Conservation (phyloP, 1,140 invertebrate genomes). For the Brachionus manjavacas region DNA sequence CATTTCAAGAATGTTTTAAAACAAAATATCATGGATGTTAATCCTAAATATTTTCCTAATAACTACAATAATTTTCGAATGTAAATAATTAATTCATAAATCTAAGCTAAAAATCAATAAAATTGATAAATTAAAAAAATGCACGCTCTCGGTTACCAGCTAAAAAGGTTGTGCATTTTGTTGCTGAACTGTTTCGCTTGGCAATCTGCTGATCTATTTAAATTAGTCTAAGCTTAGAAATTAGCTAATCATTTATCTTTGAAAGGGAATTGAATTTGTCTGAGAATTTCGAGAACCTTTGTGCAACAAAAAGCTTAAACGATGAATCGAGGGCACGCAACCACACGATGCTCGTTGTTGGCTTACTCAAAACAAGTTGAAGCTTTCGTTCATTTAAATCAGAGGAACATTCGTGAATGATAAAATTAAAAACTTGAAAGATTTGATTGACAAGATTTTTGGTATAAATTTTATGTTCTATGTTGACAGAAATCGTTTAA, state of each 20-base stretch:
- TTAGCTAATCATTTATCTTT: too few species aligned
- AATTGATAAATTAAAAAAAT: background rate
- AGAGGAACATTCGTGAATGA: background rate
- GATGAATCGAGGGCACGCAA: too few species aligned
- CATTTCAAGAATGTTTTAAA: background rate
- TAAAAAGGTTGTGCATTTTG: background rate
- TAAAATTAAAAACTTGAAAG: background rate
- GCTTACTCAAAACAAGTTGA: too few species aligned
- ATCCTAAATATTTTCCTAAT: background rate
- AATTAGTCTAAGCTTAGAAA: too few species aligned
- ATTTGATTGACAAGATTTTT: background rate
- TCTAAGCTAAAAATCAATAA: background rate
- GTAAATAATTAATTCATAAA: conserved; percentile 2
- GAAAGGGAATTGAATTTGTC: too few species aligned
- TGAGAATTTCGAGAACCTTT: too few species aligned
- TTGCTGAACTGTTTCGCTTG: too few species aligned
- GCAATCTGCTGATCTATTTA: too few species aligned
- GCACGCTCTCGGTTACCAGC: background rate
- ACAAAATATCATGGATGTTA: background rate
- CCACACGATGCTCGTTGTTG: too few species aligned
- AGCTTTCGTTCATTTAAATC: too few species aligned
- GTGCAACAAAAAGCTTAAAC: too few species aligned
- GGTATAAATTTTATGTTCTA: background rate
- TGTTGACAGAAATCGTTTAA: background rate
- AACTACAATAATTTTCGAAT: background rate